phyloP scores from a whole-genome alignment of 2,113 vertebrate species.

The Acrocephalus kingi region DNA sequence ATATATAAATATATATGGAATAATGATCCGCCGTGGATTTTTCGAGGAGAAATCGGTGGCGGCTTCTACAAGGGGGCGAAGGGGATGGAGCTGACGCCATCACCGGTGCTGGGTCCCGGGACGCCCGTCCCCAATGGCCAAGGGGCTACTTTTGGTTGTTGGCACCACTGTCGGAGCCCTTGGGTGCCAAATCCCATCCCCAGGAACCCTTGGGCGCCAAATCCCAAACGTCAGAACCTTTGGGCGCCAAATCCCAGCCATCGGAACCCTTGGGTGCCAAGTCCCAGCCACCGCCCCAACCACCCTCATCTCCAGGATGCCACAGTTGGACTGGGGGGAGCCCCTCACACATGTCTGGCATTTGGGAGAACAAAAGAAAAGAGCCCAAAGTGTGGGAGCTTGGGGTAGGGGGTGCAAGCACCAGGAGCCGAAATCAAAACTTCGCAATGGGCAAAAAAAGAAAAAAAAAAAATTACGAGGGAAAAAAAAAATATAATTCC shows the following conservation, averaged over 20 bases:
- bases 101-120: fast-evolving
- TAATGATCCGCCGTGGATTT: background rate
- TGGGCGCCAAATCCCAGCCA: background rate
- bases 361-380: conserved; percentile 73
- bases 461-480: background rate
- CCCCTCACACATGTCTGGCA: background rate
- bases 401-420: background rate
- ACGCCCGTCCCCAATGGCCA: fast-evolving
- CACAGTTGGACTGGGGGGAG: fast-evolving
- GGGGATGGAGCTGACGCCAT: background rate
- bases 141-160: background rate
- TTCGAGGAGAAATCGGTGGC: background rate
- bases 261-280: background rate
- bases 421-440: conserved; percentile 64
- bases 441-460: background rate
- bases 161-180: fast-evolving
- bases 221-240: background rate
- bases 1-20: background rate
- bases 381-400: conserved; percentile 11
- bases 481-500: background rate
- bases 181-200: background rate
- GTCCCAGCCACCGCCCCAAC: background rate
- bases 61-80: fast-evolving
- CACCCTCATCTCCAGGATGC: background rate
- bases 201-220: background rate